phyloP scores from a whole-genome alignment of 2,888 invertebrate species.

The Apotomis betuletana region DNA sequence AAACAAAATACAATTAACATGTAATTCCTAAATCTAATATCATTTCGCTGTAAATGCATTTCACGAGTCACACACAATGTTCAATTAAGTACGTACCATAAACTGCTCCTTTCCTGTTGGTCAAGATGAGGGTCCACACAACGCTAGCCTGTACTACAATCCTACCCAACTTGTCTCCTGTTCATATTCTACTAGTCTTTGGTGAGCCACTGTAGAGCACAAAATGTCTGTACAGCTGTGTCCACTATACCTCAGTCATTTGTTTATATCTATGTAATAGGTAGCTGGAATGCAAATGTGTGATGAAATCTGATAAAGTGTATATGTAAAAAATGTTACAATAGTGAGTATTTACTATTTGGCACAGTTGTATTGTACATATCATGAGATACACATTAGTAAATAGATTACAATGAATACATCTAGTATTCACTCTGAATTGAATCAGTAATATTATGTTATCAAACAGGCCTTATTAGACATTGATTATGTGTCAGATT shows the following conservation, averaged over 20 bases:
- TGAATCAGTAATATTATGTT: background rate
- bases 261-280: constrained; percentile 17
- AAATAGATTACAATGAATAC: constrained; percentile 2
- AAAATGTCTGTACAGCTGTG: constrained; percentile 16
- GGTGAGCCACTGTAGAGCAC: constrained; percentile 40
- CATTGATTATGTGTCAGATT: background rate
- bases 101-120: constrained; percentile 13
- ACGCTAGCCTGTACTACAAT: constrained; percentile 2
- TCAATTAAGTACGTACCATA: constrained; percentile 35
- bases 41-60: constrained; percentile 29
- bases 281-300: constrained; percentile 14
- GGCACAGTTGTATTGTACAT: constrained; percentile 19
- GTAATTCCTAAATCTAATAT: constrained; percentile 30
- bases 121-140: constrained; percentile 1
- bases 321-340: constrained; percentile 4
- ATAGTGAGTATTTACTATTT: constrained; percentile 16
- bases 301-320: constrained; percentile 9
- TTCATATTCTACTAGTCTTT: constrained; percentile 43
- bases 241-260: constrained; percentile 31
- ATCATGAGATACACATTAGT: constrained; percentile 16
- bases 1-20: constrained; percentile 35
- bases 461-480: background rate
- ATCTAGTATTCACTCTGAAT: background rate
- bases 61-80: constrained; percentile 13
- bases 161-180: constrained; percentile 9